These are phyloP conservation scores for Cynaeus angustus DNA, from an alignment of 2,888 invertebrate genomes.

Conservation along the genomic window DNA sequence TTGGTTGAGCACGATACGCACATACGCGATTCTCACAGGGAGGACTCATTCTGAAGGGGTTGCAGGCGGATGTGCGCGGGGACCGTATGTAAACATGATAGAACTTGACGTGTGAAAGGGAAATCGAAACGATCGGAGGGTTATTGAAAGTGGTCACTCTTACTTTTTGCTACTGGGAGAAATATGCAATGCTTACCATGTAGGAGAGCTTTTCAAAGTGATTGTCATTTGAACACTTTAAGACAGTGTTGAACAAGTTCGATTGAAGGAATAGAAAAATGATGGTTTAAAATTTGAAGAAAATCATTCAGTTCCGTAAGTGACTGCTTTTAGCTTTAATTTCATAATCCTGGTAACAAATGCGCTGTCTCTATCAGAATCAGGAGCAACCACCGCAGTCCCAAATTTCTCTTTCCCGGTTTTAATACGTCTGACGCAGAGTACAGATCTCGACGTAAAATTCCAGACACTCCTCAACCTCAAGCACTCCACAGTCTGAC, in stretches of 20 bases:
- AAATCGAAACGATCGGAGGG: background rate
- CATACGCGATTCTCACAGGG: constrained; percentile 10
- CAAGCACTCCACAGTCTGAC: constrained; percentile 14
- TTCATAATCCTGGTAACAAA: no score
- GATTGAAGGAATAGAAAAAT: no score
- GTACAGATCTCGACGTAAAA: constrained; percentile 2
- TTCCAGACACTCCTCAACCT: constrained; percentile 12
- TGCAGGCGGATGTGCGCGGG: constrained; percentile 17
- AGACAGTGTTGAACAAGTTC: no score
- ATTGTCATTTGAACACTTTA: no score
- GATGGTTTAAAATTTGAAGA: no score
- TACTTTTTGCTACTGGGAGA: background rate
- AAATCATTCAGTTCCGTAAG: no score
- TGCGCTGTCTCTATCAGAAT: no score
- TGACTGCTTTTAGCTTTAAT: no score
- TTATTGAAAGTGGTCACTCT: background rate
- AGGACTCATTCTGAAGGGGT: constrained; percentile 8
- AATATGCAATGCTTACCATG: no score
- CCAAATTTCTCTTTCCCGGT: constrained; percentile 1
- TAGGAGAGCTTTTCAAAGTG: no score
- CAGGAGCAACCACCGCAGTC: background rate
- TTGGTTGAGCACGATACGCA: constrained; percentile 17
- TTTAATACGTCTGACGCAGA: constrained; percentile 2
- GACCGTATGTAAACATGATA: background rate
- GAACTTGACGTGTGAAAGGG: background rate